A percentile compares a stretch with the other conserved stretches of the same genome.
phyloP scores from a whole-genome alignment of 2,888 invertebrate genomes.

The Eulithis testata region DNA sequence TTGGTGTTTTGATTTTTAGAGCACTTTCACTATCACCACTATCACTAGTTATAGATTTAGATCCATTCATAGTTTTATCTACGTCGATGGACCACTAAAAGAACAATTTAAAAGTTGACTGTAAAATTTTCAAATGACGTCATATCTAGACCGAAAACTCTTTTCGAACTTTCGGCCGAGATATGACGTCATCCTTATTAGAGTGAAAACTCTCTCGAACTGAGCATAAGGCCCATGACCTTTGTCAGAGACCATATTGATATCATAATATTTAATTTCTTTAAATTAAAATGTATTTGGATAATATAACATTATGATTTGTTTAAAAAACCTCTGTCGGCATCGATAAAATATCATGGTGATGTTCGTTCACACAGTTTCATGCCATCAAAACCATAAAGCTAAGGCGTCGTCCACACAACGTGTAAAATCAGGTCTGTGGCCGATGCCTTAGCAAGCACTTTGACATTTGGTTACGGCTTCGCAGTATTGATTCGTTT shows the following conservation, averaged over 20 bases:
- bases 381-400: neutral
- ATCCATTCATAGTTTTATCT: slow-evolving; percentile 17
- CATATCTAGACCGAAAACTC: too few relatives aligned
- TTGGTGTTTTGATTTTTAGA: slow-evolving; percentile 60
- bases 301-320: neutral
- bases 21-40: slow-evolving; percentile 48
- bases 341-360: slow-evolving; percentile 8
- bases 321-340: slow-evolving; percentile 4
- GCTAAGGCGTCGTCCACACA: slow-evolving; percentile 1
- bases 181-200: too few relatives aligned
- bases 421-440: neutral
- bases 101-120: too few relatives aligned
- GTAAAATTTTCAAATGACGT: neutral
- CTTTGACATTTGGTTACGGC: slow-evolving; percentile 36
- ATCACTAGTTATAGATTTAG: slow-evolving; percentile 33
- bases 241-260: too few relatives aligned
- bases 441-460: slow-evolving; percentile 20
- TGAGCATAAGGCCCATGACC: too few relatives aligned
- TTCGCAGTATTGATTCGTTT: slow-evolving; percentile 3
- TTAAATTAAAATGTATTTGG: too few relatives aligned
- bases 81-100: slow-evolving; percentile 6
- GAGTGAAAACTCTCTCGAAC: too few relatives aligned
- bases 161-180: too few relatives aligned
- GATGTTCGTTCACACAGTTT: slow-evolving; percentile 6
- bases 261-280: too few relatives aligned